These are phyloP conservation scores for Sylvia borin DNA, from an alignment of 2,797 vertebrate genomes.

Conservation along the genomic window DNA sequence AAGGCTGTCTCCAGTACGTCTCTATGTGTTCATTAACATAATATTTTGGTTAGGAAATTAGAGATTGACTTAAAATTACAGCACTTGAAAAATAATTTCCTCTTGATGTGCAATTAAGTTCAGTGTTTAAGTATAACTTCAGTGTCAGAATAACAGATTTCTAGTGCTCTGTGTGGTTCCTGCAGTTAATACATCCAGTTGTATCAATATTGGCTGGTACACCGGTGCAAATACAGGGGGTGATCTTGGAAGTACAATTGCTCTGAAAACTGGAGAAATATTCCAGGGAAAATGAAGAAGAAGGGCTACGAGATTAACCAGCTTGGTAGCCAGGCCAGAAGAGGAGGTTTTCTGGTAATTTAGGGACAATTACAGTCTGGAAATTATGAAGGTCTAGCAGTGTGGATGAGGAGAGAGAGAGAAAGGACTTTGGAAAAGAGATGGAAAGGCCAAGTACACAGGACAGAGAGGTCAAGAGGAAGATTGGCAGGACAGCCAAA, in stretches of 20 bases:
- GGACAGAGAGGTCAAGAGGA: slow-evolving; percentile 54
- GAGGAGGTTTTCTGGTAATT: not conserved
- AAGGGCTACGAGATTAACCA: not conserved
- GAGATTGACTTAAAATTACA: not conserved
- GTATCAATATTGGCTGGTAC: slow-evolving; percentile 34
- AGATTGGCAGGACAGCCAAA: slow-evolving; percentile 66
- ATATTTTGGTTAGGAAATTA: slow-evolving; percentile 20
- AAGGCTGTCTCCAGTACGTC: not conserved
- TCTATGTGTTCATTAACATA: not conserved
- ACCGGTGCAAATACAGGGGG: not conserved
- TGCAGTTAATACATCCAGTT: slow-evolving; percentile 43
- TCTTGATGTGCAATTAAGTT: slow-evolving; percentile 56
- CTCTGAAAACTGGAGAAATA: not conserved
- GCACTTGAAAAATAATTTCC: slow-evolving; percentile 59
- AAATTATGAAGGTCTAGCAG: not conserved
- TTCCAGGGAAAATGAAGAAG: not conserved
- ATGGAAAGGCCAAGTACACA: slow-evolving; percentile 36
- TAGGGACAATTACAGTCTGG: not conserved
- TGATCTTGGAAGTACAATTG: not conserved
- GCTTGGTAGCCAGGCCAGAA: not conserved
- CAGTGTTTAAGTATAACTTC: slow-evolving; percentile 43
- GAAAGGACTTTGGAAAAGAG: not conserved
- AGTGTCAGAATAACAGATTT: slow-evolving; percentile 41
- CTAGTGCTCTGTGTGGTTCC: slow-evolving; percentile 9
- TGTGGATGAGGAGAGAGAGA: not conserved